Evolutionary conservation across 53 echinoderm and acorn worm species (phyloP).

Genomic region (Mesocentrotus franciscanus): DNA sequence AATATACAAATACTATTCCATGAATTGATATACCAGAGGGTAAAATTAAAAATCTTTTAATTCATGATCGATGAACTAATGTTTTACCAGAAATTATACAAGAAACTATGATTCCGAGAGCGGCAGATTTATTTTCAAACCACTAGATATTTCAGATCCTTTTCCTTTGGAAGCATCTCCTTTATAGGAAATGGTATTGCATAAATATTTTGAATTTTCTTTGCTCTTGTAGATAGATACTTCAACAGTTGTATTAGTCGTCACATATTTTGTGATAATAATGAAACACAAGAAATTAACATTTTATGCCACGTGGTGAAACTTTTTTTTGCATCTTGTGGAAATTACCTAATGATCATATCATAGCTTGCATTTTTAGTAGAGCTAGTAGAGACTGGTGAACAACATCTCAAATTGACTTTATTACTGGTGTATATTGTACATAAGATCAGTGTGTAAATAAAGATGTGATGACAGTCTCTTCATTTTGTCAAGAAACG

Average conservation of each 20-base stretch:
- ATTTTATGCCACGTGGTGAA: not conserved
- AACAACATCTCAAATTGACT: conserved; percentile 5
- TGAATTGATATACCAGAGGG: not conserved
- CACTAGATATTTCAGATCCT: not conserved
- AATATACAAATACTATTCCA: no score
- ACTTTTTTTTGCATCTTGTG: not conserved
- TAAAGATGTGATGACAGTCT: conserved; percentile 18
- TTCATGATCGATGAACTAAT: not conserved
- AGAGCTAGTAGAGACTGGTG: not conserved
- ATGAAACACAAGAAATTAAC: no score
- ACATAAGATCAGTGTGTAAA: conserved; percentile 11
- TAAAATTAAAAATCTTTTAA: not conserved
- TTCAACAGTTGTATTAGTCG: not conserved
- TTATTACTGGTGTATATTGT: not conserved
- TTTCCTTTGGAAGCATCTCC: not conserved
- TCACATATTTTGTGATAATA: no score
- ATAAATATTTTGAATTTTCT: not conserved
- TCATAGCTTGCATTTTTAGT: not conserved
- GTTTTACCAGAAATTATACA: not conserved
- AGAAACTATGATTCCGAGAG: not conserved
- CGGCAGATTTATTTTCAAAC: not conserved
- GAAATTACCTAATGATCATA: not conserved
- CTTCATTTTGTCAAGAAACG: not conserved
- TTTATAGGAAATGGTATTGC: not conserved
- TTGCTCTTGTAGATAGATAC: not conserved